Percentiles rank a stretch among this genome's conserved stretches.
These are phyloP conservation scores for Lepus timidus DNA, from an alignment of 2,113 vertebrate genomes.

Conservation along the genomic window DNA sequence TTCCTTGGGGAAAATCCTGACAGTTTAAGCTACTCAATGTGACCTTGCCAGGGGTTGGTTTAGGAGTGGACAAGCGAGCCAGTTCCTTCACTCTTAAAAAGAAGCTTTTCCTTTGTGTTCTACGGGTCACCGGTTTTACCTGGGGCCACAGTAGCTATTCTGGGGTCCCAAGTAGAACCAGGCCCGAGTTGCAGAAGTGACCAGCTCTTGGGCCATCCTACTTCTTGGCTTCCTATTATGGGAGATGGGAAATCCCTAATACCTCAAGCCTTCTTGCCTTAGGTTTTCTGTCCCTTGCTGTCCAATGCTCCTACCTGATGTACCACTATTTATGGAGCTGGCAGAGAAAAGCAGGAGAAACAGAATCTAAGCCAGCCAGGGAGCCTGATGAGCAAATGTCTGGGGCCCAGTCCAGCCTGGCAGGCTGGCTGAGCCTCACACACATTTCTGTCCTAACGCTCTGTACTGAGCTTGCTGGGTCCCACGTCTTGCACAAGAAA, in stretches of 20 bases:
- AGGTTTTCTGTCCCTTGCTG: slow-evolving; percentile 8
- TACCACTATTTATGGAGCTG: neutral
- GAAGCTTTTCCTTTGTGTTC: neutral
- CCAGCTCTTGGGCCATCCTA: neutral
- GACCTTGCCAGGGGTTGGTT: neutral
- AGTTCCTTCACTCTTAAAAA: neutral
- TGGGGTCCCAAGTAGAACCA: neutral
- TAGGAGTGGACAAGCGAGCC: neutral
- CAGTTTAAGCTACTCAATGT: neutral
- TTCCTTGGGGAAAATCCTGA: neutral
- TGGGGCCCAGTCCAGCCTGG: neutral
- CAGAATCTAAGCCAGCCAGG: neutral
- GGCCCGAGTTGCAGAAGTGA: neutral
- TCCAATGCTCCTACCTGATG: neutral
- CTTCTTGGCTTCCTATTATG: neutral
- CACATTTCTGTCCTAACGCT: neutral
- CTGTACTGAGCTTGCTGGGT: neutral
- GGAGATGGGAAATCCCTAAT: neutral
- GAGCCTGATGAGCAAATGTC: neutral
- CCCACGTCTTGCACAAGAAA: neutral
- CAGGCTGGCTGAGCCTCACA: neutral
- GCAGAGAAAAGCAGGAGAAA: neutral
- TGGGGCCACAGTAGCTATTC: neutral
- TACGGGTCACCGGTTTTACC: neutral
- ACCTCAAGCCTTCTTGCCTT: neutral